Conservation (phyloP, 2,113 vertebrate species). For the Isurus oxyrinchus region DNA sequence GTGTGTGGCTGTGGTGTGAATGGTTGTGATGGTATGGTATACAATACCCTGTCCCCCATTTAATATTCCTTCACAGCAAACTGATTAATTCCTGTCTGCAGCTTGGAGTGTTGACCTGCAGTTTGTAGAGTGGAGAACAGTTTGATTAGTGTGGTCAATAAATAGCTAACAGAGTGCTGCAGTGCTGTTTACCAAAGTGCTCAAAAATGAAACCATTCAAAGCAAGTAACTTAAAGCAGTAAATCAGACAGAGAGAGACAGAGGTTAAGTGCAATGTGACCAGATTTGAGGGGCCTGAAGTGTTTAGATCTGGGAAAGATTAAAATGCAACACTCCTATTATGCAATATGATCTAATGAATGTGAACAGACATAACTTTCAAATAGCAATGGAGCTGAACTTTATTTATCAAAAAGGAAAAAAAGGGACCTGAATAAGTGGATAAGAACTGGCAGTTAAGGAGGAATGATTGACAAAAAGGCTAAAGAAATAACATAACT, state of each 20-base stretch:
- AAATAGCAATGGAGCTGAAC: background rate
- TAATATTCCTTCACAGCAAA: constrained; percentile 53
- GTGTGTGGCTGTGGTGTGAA: constrained; percentile 60
- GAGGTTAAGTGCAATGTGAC: constrained; percentile 75
- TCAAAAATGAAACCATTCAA: constrained; percentile 60
- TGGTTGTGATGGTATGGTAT: constrained; percentile 60
- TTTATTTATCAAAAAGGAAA: background rate
- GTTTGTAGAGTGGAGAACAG: constrained; percentile 72
- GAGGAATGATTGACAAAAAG: background rate
- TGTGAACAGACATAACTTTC: background rate
- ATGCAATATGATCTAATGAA: background rate
- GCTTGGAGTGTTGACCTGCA: constrained; percentile 71
- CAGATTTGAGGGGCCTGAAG: constrained; percentile 45
- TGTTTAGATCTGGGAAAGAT: background rate
- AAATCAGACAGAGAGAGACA: constrained; percentile 53
- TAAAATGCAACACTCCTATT: background rate
- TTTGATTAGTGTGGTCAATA: constrained; percentile 68
- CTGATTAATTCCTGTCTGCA: constrained; percentile 68
- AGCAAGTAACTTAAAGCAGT: constrained; percentile 53
- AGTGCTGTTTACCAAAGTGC: constrained; percentile 62
- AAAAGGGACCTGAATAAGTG: background rate
- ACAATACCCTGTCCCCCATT: constrained; percentile 63
- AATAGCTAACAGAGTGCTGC: constrained; percentile 54
- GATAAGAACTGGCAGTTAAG: background rate
- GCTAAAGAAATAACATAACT: background rate